Conservation (phyloP, 2,888 invertebrate genomes). For the Diogma glabrata region DNA sequence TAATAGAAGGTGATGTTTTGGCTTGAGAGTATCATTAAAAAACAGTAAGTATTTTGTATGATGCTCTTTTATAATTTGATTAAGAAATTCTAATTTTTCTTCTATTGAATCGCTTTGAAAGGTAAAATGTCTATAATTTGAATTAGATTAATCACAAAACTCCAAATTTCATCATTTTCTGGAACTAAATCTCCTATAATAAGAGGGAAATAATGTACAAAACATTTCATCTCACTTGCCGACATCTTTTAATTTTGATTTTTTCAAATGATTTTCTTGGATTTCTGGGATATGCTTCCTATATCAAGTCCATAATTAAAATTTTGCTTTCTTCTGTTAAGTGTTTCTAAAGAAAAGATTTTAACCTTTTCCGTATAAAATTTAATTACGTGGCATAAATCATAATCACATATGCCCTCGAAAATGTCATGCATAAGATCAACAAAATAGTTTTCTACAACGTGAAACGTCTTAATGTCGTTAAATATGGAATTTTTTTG, state of each 20-base stretch:
- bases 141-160: slow-evolving; percentile 11
- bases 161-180: slow-evolving; percentile 15
- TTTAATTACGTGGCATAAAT: slow-evolving; percentile 3
- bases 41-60: background rate
- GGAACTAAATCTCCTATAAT: slow-evolving; percentile 20
- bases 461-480: background rate
- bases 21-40: slow-evolving; percentile 4
- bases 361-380: background rate
- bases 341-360: slow-evolving; percentile 1
- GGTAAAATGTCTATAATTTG: slow-evolving; percentile 6
- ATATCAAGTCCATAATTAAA: slow-evolving; percentile 1
- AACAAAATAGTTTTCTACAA: background rate
- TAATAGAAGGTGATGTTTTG: slow-evolving; percentile 1
- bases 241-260: slow-evolving; percentile 18
- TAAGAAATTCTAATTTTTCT: background rate
- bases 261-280: slow-evolving; percentile 13
- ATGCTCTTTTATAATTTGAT: slow-evolving; percentile 4
- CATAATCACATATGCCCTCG: background rate
- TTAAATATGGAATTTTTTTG: background rate
- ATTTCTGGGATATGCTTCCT: slow-evolving; percentile 7
- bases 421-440: slow-evolving; percentile 7
- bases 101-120: background rate
- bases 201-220: slow-evolving; percentile 17
- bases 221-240: slow-evolving; percentile 17
- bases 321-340: background rate